Conservation (phyloP, 2,888 invertebrate species). For the Rhagium mordax region DNA sequence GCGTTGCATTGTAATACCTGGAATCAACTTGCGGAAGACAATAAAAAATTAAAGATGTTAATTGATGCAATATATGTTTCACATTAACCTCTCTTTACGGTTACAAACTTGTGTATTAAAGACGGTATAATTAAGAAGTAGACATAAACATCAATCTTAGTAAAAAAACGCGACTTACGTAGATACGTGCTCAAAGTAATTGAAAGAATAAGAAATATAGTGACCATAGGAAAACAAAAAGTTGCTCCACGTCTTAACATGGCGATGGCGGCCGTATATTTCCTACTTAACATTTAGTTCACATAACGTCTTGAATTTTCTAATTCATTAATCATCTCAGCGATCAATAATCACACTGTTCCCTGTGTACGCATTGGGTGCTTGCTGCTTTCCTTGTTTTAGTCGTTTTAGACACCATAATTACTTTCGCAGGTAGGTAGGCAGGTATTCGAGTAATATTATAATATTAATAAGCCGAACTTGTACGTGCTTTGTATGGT, state of each 20-base stretch:
- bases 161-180: conserved; percentile 13
- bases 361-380: not conserved
- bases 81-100: conserved; percentile 52
- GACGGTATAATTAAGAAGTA: conserved; percentile 61
- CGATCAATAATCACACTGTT: conserved; percentile 44
- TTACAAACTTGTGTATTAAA: conserved; percentile 43
- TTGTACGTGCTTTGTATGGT: not conserved
- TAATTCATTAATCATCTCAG: conserved; percentile 56
- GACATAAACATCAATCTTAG: conserved; percentile 59
- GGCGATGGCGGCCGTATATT: conserved; percentile 54
- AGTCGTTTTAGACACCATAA: not conserved
- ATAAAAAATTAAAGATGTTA: conserved; percentile 47
- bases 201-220: conserved; percentile 59
- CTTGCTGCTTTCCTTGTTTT: conserved; percentile 1
- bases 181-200: conserved; percentile 58
- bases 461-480: not conserved
- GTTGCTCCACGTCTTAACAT: conserved; percentile 52
- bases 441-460: not conserved
- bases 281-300: conserved; percentile 52
- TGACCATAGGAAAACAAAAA: conserved; percentile 53
- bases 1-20: conserved; percentile 23
- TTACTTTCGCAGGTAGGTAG: not conserved
- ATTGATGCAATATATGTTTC: conserved; percentile 50
- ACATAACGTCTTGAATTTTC: conserved; percentile 51
- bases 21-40: conserved; percentile 36